These are phyloP conservation scores for Premnoplex brunnescens DNA, from an alignment of 2,797 vertebrate genomes.

Conservation along the genomic window DNA sequence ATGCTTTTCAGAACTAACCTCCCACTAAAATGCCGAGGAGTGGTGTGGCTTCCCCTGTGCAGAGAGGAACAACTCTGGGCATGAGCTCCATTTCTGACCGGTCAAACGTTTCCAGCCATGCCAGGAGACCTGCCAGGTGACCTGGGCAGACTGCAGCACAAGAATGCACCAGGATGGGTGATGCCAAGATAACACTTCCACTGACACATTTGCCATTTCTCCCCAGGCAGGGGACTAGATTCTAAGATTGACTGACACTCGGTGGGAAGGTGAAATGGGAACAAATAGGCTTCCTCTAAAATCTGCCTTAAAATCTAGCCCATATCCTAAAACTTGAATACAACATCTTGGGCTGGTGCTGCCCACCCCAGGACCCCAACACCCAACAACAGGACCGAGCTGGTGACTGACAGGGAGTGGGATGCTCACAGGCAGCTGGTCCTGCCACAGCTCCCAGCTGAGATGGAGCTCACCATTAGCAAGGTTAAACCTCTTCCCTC, in stretches of 20 bases:
- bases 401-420: background rate
- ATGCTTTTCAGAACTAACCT: background rate
- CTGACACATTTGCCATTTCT: background rate
- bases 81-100: conserved; percentile 19
- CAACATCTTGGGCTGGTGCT: background rate
- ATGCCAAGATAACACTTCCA: background rate
- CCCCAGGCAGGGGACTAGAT: background rate
- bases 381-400: rapidly evolving
- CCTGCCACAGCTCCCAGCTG: background rate
- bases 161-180: background rate
- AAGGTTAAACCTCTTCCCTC: background rate
- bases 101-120: conserved; percentile 34
- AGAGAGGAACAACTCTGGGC: background rate
- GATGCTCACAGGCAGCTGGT: background rate
- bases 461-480: rapidly evolving
- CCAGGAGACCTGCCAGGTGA: background rate
- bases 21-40: background rate
- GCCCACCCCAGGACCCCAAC: background rate
- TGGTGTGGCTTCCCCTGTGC: background rate
- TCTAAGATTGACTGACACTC: background rate
- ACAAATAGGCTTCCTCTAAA: background rate
- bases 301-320: background rate
- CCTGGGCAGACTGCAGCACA: background rate
- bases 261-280: background rate
- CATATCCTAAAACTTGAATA: background rate